Percentiles rank a stretch among this genome's conserved stretches.
Evolutionary conservation across 2,888 invertebrate genomes (phyloP).

Genomic region (Eledone cirrhosa): DNA sequence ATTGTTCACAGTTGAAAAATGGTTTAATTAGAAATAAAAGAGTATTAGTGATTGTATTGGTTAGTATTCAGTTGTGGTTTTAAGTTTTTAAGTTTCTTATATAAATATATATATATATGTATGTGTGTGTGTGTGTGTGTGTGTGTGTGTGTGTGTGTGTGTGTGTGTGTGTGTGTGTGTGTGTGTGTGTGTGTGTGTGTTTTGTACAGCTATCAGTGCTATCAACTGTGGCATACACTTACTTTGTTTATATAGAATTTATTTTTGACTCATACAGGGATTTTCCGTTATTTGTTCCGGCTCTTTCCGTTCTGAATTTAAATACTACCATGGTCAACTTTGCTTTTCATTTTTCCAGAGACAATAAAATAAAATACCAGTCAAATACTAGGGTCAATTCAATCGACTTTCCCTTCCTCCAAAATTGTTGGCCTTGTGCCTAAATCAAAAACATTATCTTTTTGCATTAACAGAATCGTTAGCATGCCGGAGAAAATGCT

Average conservation of each 20-base stretch:
- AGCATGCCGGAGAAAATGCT: neutral
- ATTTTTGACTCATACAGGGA: neutral
- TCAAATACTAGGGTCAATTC: no score
- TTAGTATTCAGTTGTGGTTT: no score
- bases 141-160: neutral
- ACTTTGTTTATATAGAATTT: neutral
- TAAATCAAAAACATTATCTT: neutral
- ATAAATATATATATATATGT: neutral
- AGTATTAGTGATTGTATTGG: no score
- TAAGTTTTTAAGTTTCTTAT: no score
- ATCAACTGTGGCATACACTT: neutral
- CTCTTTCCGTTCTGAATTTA: no score
- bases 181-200: neutral
- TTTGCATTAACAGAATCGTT: no score
- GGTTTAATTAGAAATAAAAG: no score
- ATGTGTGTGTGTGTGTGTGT: neutral
- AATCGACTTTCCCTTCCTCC: no score
- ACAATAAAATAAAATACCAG: no score
- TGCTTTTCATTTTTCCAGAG: no score
- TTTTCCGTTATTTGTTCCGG: neutral
- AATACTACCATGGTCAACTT: no score
- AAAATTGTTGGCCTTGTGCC: neutral
- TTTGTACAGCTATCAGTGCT: neutral
- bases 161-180: neutral
- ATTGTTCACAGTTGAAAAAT: no score